phyloP scores from a whole-genome alignment of 2,113 vertebrate genomes.

The Archilochus colubris region DNA sequence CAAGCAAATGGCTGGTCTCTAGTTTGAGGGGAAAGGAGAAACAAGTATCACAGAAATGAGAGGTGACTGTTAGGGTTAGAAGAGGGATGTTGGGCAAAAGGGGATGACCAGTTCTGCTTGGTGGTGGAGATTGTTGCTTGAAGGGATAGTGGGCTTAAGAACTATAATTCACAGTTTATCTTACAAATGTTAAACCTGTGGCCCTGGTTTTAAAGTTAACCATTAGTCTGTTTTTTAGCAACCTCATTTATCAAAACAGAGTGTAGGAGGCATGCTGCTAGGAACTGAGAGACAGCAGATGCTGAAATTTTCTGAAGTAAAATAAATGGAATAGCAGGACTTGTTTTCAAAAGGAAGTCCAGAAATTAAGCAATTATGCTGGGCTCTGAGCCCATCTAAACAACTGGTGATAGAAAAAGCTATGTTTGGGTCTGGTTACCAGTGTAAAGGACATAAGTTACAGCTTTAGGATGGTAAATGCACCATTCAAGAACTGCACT shows the following conservation, averaged over 20 bases:
- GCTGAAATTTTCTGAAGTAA: not conserved
- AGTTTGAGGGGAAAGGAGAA: not conserved
- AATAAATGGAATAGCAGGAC: not conserved
- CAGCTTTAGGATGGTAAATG: not conserved
- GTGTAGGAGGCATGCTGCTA: not conserved
- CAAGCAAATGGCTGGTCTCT: not conserved
- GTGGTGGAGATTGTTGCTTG: not conserved
- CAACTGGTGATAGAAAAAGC: not conserved
- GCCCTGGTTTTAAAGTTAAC: not conserved
- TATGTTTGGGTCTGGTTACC: not conserved
- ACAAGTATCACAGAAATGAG: not conserved
- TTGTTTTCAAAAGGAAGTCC: not conserved
- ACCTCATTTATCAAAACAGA: not conserved
- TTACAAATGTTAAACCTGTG: not conserved
- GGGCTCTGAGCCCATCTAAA: conserved; percentile 14
- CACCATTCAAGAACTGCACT: not conserved
- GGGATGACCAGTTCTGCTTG: not conserved
- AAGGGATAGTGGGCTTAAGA: not conserved
- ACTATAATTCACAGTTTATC: not conserved
- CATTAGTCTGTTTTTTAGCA: not conserved
- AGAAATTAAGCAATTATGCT: conserved; percentile 8
- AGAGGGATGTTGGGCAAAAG: not conserved
- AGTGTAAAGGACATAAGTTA: not conserved
- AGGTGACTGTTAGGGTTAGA: not conserved
- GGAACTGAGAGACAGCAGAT: not conserved